Evolutionary conservation across 2,113 vertebrate species (phyloP).

Genomic region (Pimephales promelas): DNA sequence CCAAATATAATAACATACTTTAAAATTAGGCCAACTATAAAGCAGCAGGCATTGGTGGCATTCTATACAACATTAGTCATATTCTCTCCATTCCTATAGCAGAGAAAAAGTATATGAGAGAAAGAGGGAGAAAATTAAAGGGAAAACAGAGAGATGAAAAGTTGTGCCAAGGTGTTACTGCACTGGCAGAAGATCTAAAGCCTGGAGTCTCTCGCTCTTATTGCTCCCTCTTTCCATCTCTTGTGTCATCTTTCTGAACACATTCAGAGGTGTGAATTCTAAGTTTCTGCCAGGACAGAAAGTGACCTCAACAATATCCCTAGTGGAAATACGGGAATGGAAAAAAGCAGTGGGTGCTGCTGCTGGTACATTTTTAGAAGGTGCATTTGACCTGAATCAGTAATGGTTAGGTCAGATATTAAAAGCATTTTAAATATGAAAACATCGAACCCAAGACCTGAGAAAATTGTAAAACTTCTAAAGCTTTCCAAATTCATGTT

Average conservation of each 20-base stretch:
- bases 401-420: not conserved
- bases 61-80: not conserved
- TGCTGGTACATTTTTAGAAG: not conserved
- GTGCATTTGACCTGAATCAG: not conserved
- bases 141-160: not conserved
- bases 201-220: conserved; percentile 6
- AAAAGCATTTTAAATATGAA: not conserved
- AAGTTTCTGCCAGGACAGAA: conserved; percentile 47
- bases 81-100: not conserved
- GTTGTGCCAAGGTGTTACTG: conserved; percentile 44
- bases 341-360: not conserved
- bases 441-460: not conserved
- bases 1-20: not conserved
- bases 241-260: conserved; percentile 26
- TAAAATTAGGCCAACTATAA: not conserved
- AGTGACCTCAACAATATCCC: conserved; percentile 46
- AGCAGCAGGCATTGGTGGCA: not conserved
- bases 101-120: not conserved
- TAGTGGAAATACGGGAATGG: conserved; percentile 14
- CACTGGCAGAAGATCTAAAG: conserved; percentile 45
- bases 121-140: not conserved
- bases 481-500: too few species aligned
- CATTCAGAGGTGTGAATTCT: conserved; percentile 51
- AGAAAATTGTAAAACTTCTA: too few species aligned
- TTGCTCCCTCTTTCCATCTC: conserved; percentile 17